Conservation (phyloP, 2,113 vertebrate genomes). For the Phyllostomus hastatus region DNA sequence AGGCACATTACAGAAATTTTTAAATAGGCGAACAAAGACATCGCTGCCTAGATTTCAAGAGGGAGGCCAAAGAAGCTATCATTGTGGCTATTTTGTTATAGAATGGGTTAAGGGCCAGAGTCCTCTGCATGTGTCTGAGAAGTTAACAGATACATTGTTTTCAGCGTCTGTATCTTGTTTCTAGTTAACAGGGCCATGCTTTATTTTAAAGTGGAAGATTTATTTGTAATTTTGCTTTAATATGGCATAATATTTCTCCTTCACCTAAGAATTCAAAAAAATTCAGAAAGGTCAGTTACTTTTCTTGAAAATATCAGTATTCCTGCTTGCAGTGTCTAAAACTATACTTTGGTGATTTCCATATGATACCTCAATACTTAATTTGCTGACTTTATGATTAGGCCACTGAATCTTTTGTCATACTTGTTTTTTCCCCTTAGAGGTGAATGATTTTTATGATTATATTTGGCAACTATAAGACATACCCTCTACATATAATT, state of each 20-base stretch:
- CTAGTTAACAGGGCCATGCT: background rate
- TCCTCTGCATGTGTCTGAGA: background rate
- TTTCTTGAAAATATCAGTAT: background rate
- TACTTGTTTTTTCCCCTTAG: background rate
- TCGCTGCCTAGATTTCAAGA: background rate
- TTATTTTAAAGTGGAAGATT: conserved; percentile 21
- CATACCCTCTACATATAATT: background rate
- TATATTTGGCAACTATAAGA: conserved; percentile 28
- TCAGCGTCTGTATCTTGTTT: conserved; percentile 1
- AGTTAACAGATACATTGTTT: background rate
- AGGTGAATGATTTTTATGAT: conserved; percentile 7
- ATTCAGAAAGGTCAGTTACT: background rate
- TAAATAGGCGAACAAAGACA: conserved; percentile 6
- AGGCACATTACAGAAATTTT: background rate
- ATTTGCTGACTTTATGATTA: conserved; percentile 7
- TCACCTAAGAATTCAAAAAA: conserved; percentile 10
- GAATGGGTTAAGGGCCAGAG: background rate
- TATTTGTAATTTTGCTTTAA: conserved; percentile 40
- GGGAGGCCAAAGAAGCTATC: background rate
- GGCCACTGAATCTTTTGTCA: background rate
- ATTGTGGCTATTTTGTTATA: background rate
- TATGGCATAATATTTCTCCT: background rate
- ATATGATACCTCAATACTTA: background rate
- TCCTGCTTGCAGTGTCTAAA: background rate
- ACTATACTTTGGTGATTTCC: background rate